These are phyloP conservation scores for Zaprionus vittiger DNA, from an alignment of 1,140 invertebrate species.

Conservation along the genomic window DNA sequence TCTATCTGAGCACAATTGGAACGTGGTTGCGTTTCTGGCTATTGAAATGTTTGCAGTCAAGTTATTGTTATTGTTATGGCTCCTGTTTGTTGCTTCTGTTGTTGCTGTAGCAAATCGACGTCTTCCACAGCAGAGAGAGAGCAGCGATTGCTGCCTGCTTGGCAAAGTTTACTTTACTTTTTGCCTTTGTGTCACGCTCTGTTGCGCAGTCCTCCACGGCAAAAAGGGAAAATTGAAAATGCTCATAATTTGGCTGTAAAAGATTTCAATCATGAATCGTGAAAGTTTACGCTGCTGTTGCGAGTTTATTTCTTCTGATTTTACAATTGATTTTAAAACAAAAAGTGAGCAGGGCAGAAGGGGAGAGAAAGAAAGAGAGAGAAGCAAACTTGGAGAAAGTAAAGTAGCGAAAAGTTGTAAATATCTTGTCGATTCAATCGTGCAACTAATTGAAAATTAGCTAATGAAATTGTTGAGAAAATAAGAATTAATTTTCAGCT, in stretches of 20 bases:
- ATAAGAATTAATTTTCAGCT: slow-evolving; percentile 52
- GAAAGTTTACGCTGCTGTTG: slow-evolving; percentile 63
- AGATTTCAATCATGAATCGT: slow-evolving; percentile 82
- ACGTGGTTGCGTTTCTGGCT: slow-evolving; percentile 71
- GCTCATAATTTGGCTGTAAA: slow-evolving; percentile 81
- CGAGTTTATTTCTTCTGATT: slow-evolving; percentile 76
- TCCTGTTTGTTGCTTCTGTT: slow-evolving; percentile 42
- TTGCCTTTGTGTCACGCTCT: slow-evolving; percentile 81
- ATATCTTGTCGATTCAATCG: slow-evolving; percentile 81
- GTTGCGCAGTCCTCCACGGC: slow-evolving; percentile 42
- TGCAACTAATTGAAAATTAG: slow-evolving; percentile 78
- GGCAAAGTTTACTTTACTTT: slow-evolving; percentile 80
- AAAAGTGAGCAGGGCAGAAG: background rate
- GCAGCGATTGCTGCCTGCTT: slow-evolving; percentile 41
- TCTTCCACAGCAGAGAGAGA: slow-evolving; percentile 47
- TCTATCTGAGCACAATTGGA: slow-evolving; percentile 68
- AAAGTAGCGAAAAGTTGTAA: slow-evolving; percentile 65
- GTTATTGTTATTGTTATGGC: slow-evolving; percentile 81
- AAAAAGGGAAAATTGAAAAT: slow-evolving; percentile 72
- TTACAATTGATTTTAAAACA: slow-evolving; percentile 78
- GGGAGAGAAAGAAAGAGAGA: background rate
- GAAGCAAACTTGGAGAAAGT: slow-evolving; percentile 13
- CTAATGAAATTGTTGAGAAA: slow-evolving; percentile 71
- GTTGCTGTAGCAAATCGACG: slow-evolving; percentile 67
- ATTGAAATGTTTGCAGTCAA: slow-evolving; percentile 80